A percentile compares a stretch with the other conserved stretches of the same genome.
Evolutionary conservation across 2,888 invertebrate genomes (phyloP).

Genomic region (Rotaria socialis): DNA sequence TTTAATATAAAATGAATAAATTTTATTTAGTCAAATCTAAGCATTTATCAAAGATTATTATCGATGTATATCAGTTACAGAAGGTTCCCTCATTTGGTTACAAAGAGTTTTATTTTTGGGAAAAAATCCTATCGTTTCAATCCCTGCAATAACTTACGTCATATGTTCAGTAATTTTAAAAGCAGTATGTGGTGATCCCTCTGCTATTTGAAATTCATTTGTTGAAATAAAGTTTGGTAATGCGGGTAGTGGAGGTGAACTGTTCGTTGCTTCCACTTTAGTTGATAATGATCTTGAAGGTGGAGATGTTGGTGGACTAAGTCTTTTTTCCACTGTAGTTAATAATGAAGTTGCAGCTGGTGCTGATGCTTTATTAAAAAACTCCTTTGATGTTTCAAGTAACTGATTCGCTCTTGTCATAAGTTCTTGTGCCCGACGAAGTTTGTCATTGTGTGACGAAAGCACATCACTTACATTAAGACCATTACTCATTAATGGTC

Average conservation of each 20-base stretch:
- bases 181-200: neutral
- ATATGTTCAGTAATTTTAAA: neutral
- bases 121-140: no score
- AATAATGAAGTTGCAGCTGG: neutral
- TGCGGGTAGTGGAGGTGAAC: neutral
- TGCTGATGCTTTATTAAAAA: neutral
- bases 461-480: slow-evolving; percentile 22
- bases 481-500: neutral
- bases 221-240: neutral
- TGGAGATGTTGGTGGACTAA: neutral
- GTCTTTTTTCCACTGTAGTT: neutral
- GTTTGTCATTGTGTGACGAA: neutral
- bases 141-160: neutral
- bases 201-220: neutral
- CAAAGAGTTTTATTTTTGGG: no score
- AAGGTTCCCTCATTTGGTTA: no score
- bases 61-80: no score
- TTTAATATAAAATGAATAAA: neutral
- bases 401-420: slow-evolving; percentile 13
- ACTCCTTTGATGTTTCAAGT: slow-evolving; percentile 23
- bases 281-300: neutral
- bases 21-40: no score
- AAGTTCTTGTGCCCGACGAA: neutral
- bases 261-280: neutral
- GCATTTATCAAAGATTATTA: no score